A percentile compares a stretch with the other conserved stretches of the same genome.
These are phyloP conservation scores for Cichlasoma orientale DNA, from an alignment of 2,797 vertebrate species.

Conservation along the genomic window DNA sequence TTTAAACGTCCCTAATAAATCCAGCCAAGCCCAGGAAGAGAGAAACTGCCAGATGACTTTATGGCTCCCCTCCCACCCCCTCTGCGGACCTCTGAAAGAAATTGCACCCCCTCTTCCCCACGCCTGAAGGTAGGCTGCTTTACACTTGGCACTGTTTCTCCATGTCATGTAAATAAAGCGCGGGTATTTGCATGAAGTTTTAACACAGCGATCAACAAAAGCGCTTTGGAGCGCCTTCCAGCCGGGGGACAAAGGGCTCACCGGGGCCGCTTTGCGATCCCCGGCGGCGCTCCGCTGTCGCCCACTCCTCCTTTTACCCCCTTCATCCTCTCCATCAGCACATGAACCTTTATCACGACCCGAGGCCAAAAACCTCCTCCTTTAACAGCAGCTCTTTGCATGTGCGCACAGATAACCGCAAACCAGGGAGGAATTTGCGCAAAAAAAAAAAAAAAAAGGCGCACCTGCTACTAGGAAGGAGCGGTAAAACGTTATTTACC, in stretches of 20 bases:
- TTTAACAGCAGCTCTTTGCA: neutral
- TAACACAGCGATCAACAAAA: slow-evolving; percentile 79
- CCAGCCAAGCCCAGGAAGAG: slow-evolving; percentile 78
- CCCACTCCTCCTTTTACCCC: neutral
- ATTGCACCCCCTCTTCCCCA: slow-evolving; percentile 26
- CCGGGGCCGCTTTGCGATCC: slow-evolving; percentile 43
- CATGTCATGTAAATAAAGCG: slow-evolving; percentile 76
- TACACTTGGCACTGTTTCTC: slow-evolving; percentile 68
- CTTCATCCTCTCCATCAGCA: slow-evolving; percentile 23
- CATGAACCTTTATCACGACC: slow-evolving; percentile 31
- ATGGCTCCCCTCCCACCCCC: slow-evolving; percentile 61
- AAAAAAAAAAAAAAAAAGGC: neutral
- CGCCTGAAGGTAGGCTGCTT: slow-evolving; percentile 58
- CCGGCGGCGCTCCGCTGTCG: slow-evolving; percentile 44
- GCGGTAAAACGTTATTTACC: neutral
- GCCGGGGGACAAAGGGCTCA: slow-evolving; percentile 51
- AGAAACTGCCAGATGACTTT: slow-evolving; percentile 80
- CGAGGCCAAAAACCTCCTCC: neutral
- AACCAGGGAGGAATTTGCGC: neutral
- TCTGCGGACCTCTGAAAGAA: slow-evolving; percentile 27
- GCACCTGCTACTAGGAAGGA: slow-evolving; percentile 6
- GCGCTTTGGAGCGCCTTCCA: slow-evolving; percentile 67
- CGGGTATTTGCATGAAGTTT: slow-evolving; percentile 74
- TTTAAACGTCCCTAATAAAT: slow-evolving; percentile 74
- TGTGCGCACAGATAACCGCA: neutral